A percentile compares a stretch with the other conserved stretches of the same genome.
Evolutionary conservation across 2,797 vertebrate genomes (phyloP).

Genomic region (Sciurus carolinensis): DNA sequence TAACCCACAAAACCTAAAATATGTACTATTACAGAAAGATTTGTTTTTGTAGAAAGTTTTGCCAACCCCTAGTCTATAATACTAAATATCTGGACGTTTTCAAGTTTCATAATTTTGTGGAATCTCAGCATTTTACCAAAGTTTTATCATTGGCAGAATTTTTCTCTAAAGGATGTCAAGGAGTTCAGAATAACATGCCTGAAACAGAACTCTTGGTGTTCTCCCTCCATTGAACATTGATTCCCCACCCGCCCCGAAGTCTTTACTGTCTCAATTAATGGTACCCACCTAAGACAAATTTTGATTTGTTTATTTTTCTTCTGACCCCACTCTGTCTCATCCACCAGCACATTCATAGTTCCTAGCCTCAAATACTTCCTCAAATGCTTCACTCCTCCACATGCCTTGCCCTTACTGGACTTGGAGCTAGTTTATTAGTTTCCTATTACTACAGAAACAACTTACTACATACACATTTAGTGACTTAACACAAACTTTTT

Average conservation of each 20-base stretch:
- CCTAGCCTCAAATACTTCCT: neutral
- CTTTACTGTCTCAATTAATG: neutral
- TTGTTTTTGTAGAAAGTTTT: neutral
- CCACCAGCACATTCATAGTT: neutral
- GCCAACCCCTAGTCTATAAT: neutral
- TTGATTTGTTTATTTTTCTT: neutral
- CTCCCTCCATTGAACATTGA: neutral
- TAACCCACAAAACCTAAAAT: neutral
- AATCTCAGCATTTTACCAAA: neutral
- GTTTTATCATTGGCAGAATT: neutral
- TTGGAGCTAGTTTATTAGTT: neutral
- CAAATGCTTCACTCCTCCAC: neutral
- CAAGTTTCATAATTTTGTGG: neutral
- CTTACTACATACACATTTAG: neutral
- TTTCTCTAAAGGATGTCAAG: neutral
- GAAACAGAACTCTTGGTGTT: neutral
- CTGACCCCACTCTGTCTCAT: neutral
- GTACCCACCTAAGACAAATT: neutral
- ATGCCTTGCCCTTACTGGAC: neutral
- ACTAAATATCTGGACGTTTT: conserved; percentile 2
- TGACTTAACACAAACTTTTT: neutral
- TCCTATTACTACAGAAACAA: neutral
- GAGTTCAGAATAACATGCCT: neutral
- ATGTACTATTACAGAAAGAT: neutral
- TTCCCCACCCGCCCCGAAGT: neutral